Base-by-base conservation (phyloP, 2,888 invertebrate species). In the Platycheirus albimanus region DNA sequence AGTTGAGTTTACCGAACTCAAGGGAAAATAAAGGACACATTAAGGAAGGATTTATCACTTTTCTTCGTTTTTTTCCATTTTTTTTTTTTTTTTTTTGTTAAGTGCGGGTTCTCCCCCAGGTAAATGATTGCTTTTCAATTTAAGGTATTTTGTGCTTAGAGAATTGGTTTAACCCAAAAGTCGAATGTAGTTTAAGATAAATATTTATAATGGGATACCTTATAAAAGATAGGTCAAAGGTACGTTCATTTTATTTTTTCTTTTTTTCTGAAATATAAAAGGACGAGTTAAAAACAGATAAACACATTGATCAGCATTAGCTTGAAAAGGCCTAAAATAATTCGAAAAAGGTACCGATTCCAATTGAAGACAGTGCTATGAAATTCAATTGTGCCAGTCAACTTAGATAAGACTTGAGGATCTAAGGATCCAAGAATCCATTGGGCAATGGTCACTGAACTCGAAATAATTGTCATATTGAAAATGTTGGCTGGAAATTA, bases 11-110 rank as follows among this genome's bases (percentile, higher is more conserved):
- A 41, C 52, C 36, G 63, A 72, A 49, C 72, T 58, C 51, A 51
- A 13, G 70, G 76, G 58, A 61, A 66, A 66, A 49, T 66, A 51
- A 47, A 38, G 70, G 47, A 66, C 64, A 66, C 49, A 81, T 76
- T 76, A 69, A 28, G 72, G 19, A 72, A 69, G 72, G 78, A 78
- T 78, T 83, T 83, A 78, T 72, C 64, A 78, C 69, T 64, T 58
- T 69, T 74, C 33, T 52, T 38, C 20, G 36, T 56, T 4, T 30
- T 2, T n/a, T 20, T 36, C 7, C 19, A 20, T 15, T 56, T 13
- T 20, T 13, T 36, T n/a, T n/a, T 20, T 36, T 8, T 36, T 38
- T 15, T 56, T 13, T 20, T 13, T 36, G 10, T 20, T 36, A 2
- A 10, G 8, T 24, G 24, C 24, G 24, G 43, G 30, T 36, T 45